These are phyloP conservation scores for Aramus guarauna DNA, from an alignment of 2,113 vertebrate species.

Conservation along the genomic window DNA sequence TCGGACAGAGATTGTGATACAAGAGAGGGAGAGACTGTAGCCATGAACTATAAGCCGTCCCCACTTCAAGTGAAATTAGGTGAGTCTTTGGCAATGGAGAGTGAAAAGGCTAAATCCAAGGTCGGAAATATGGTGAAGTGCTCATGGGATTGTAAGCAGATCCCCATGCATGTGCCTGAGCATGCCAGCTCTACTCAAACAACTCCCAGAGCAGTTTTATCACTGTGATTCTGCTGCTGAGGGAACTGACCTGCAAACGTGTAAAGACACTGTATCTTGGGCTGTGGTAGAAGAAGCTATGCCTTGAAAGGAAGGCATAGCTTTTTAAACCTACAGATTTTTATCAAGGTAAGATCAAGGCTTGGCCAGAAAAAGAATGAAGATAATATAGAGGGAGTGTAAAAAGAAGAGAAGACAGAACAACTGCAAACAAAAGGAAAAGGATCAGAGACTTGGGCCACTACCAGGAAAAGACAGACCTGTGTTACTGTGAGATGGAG, in stretches of 20 bases:
- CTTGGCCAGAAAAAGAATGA: background rate
- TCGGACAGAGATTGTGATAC: constrained; percentile 84
- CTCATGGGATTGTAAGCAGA: background rate
- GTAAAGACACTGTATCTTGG: background rate
- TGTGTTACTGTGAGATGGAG: background rate
- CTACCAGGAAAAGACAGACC: background rate
- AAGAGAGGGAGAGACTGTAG: constrained; percentile 89
- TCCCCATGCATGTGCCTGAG: rapidly evolving
- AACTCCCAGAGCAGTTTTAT: background rate
- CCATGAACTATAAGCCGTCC: constrained; percentile 96
- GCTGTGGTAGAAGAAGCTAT: background rate
- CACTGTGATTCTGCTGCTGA: background rate
- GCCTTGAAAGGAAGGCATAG: background rate
- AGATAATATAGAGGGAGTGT: background rate
- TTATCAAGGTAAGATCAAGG: background rate
- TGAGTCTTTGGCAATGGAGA: constrained; percentile 68
- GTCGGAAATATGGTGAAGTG: background rate
- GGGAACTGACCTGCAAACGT: background rate
- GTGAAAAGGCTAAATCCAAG: background rate
- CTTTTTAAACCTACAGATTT: background rate
- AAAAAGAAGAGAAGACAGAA: background rate
- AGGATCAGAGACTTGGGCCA: background rate
- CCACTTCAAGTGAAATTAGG: constrained; percentile 96
- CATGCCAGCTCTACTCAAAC: background rate
- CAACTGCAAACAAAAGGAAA: background rate